Evolutionary conservation across 2,113 vertebrate genomes (phyloP).

Genomic region (Ammodramus savannarum): DNA sequence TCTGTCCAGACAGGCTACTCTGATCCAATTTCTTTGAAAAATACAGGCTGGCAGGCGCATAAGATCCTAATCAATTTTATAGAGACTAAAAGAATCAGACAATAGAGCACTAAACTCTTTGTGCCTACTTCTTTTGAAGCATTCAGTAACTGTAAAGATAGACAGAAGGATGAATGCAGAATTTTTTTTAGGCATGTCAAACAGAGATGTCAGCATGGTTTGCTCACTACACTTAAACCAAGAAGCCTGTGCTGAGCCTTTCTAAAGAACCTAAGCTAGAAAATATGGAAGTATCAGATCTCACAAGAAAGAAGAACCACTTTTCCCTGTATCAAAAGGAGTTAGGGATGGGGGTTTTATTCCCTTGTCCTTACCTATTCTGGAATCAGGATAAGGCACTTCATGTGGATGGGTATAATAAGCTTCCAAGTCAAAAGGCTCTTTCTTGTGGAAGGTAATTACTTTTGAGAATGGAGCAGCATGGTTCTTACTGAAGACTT

Average conservation of each 20-base stretch:
- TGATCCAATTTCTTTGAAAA: not conserved
- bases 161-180: not conserved
- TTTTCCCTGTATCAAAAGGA: not conserved
- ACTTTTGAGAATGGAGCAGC: conserved; percentile 95
- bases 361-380: conserved; percentile 82
- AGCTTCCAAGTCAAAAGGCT: conserved; percentile 92
- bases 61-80: not conserved
- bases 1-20: not conserved
- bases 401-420: conserved; percentile 89
- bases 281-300: rapidly evolving
- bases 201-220: not conserved
- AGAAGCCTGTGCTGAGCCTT: not conserved
- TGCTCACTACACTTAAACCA: not conserved
- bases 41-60: not conserved
- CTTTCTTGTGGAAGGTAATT: conserved; percentile 97
- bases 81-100: not conserved
- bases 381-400: conserved; percentile 88
- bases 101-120: not conserved
- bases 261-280: not conserved
- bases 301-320: not conserved
- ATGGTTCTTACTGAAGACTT: conserved; percentile 93
- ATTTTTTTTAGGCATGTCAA: not conserved
- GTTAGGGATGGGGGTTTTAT: not conserved
- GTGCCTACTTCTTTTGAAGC: not conserved
- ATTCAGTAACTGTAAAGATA: not conserved